A percentile compares a stretch with the other conserved stretches of the same genome.
phyloP scores from a whole-genome alignment of 2,797 vertebrate genomes.

The Danionella dracula region DNA sequence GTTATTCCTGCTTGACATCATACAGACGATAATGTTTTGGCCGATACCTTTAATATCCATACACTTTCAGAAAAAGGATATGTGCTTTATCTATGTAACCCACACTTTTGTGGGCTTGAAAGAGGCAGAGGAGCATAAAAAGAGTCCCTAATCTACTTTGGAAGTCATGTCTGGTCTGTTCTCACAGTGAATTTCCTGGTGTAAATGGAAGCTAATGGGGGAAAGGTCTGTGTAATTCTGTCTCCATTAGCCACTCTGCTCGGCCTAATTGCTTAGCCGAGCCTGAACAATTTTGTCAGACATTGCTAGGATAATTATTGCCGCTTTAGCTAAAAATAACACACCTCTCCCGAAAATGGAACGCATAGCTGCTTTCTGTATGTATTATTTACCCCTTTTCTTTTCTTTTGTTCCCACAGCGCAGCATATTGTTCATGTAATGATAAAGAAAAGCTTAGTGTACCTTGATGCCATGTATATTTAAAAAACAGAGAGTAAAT shows the following conservation, averaged over 20 bases:
- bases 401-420: neutral
- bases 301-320: conserved; percentile 67
- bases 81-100: neutral
- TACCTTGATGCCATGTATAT: too few relatives aligned
- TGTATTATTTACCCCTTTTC: neutral
- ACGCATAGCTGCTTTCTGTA: conserved; percentile 32
- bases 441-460: neutral
- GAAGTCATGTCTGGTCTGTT: conserved; percentile 61
- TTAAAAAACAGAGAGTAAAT: too few relatives aligned
- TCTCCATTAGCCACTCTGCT: conserved; percentile 68
- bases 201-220: conserved; percentile 73
- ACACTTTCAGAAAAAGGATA: neutral
- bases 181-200: conserved; percentile 66
- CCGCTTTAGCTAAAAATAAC: conserved; percentile 71
- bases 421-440: neutral
- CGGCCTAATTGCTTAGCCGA: conserved; percentile 71
- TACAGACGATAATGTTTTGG: neutral
- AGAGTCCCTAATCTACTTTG: conserved; percentile 59
- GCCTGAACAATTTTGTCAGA: conserved; percentile 74
- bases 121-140: neutral
- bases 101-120: neutral
- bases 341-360: conserved; percentile 44
- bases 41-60: neutral
- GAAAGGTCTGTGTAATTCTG: conserved; percentile 70
- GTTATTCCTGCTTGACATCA: neutral